These are phyloP conservation scores for Oreochromis tanganicae DNA, from an alignment of 2,113 vertebrate genomes.

Conservation along the genomic window DNA sequence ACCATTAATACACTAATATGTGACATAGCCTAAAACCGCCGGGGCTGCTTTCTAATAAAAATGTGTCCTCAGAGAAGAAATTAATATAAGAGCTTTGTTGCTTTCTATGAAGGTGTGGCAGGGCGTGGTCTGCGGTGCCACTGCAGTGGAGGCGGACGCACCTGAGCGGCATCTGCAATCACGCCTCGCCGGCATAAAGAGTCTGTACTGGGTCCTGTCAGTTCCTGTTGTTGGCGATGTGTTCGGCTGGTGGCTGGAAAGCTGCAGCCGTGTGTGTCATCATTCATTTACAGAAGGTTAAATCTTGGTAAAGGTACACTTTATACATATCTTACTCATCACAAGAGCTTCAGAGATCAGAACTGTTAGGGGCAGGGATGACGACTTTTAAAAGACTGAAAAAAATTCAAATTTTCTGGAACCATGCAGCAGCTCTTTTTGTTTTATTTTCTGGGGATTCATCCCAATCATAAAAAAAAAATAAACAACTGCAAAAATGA, in stretches of 20 bases:
- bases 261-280: background rate
- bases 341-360: background rate
- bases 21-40: background rate
- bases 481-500: background rate
- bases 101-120: background rate
- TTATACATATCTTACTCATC: background rate
- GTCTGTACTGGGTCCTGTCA: background rate
- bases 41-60: background rate
- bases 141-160: background rate
- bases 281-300: background rate
- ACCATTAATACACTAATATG: background rate
- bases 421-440: background rate
- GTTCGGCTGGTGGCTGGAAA: background rate
- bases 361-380: background rate
- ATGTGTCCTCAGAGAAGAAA: background rate
- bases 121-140: background rate
- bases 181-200: rapidly evolving
- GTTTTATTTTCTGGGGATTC: background rate
- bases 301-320: background rate
- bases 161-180: background rate
- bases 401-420: background rate
- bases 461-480: background rate
- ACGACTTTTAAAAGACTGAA: background rate
- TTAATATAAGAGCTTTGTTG: background rate
- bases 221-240: background rate